phyloP scores from a whole-genome alignment of 2,113 vertebrate species.

The Oncorhynchus clarkii region DNA sequence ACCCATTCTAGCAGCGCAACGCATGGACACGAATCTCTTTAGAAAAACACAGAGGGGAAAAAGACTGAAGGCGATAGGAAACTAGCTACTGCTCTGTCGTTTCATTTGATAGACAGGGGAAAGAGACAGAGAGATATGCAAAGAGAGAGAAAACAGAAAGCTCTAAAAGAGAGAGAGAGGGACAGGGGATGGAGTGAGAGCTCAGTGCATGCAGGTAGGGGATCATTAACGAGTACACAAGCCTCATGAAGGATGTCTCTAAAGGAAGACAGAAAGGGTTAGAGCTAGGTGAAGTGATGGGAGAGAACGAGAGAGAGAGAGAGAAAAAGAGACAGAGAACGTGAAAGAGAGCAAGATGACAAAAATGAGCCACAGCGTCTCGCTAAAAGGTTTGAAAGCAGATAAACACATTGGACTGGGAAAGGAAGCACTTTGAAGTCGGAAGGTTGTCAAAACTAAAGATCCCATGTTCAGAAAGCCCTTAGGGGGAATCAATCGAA shows the following conservation, averaged over 20 bases:
- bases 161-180: neutral
- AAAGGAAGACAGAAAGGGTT: constrained; percentile 26
- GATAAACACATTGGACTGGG: too few species aligned
- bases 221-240: neutral
- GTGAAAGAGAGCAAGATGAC: neutral
- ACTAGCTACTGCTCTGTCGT: constrained; percentile 59
- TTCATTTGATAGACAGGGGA: constrained; percentile 48
- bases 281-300: constrained; percentile 3
- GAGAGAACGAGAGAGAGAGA: neutral
- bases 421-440: neutral
- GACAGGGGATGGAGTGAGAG: neutral
- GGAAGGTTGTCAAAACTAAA: constrained; percentile 33
- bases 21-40: constrained; percentile 77
- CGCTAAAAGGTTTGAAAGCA: neutral
- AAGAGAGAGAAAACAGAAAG: neutral
- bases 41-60: constrained; percentile 67
- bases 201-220: neutral
- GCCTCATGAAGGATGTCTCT: neutral
- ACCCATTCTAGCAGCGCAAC: constrained; percentile 64
- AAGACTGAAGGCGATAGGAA: constrained; percentile 60
- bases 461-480: constrained; percentile 46
- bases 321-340: neutral
- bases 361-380: neutral
- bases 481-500: constrained; percentile 34
- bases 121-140: constrained; percentile 28